These are phyloP conservation scores for Ptilodon capucinus DNA, from an alignment of 2,888 invertebrate genomes.

Conservation along the genomic window DNA sequence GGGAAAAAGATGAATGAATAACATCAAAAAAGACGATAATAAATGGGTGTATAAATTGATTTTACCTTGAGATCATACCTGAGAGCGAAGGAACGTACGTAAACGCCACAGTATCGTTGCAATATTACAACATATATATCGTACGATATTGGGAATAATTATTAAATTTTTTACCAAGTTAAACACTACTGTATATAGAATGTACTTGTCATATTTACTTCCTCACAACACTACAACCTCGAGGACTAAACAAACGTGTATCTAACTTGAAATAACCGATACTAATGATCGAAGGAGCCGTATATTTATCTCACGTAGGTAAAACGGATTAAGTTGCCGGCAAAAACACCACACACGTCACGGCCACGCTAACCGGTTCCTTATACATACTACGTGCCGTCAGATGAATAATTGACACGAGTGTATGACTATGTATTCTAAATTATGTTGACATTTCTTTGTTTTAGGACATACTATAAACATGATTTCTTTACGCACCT, in stretches of 20 bases:
- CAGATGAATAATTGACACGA: slow-evolving; percentile 1
- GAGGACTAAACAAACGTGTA: slow-evolving; percentile 14
- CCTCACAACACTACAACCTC: slow-evolving; percentile 1
- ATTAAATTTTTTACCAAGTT: not conserved
- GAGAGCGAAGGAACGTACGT: slow-evolving; percentile 16
- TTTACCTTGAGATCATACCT: slow-evolving; percentile 46
- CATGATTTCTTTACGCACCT: not conserved
- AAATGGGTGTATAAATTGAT: slow-evolving; percentile 38
- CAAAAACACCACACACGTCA: slow-evolving; percentile 20
- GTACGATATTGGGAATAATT: not conserved
- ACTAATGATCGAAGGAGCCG: slow-evolving; percentile 17
- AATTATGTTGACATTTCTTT: slow-evolving; percentile 19
- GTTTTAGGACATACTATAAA: slow-evolving; percentile 10
- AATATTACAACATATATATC: slow-evolving; percentile 19
- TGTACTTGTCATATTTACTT: not conserved
- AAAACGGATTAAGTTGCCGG: slow-evolving; percentile 12
- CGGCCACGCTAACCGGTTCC: slow-evolving; percentile 25
- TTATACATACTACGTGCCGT: slow-evolving; percentile 4
- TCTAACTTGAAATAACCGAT: slow-evolving; percentile 9
- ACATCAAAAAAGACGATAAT: no score
- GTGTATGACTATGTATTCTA: not conserved
- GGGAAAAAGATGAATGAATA: no score
- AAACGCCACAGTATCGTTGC: slow-evolving; percentile 22
- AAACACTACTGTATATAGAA: not conserved
- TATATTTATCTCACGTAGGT: slow-evolving; percentile 5